Base-by-base conservation (phyloP, 2,113 vertebrate genomes). In the Cettia cetti region DNA sequence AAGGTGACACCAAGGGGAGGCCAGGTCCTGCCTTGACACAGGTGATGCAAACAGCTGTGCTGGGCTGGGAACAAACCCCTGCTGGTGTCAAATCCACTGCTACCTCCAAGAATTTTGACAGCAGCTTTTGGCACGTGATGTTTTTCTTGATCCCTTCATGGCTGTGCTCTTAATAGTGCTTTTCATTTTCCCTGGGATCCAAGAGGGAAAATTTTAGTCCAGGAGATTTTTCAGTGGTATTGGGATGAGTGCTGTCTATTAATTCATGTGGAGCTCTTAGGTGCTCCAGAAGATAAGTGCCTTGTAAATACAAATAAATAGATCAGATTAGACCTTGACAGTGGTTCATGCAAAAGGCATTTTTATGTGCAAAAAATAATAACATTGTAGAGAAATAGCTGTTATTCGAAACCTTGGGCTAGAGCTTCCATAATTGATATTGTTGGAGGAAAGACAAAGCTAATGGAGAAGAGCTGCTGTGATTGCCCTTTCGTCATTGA, bases 291-390 rank as follows among this genome's bases (percentile, higher is more conserved):
- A 94, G 80, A 92, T 96, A 96, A 96, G 92, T 95, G 91, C 86
- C 89, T 94, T 92, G 89, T 97, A 97, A 97, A 96, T 95, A 82
- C 93, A 95, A 81, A 94, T 92, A 97, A 95, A 96, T 92, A 92
- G 93, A 94, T 92, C 82, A 91, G 61, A 95, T 96, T 95, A 94
- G 96, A 94, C 95, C 89, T 95, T 97, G 96, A 95, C 86, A 92
- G 86, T 87, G 42, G 86, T 85, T 95, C 94, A 96, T 96, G 84
- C 91, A 95, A 96, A 97, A 96, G 86, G 81, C 83, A 91, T 94
- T 95, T 95, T 92, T 91, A 87, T 92, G 93, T 75, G 60, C 92
- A 89, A 92, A 95, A 96, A 95, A 93, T 91, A 94, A 92, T 89
- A 95, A 94, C 91, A 82, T 69, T 94, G 89, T 33, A 53, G 94